phyloP scores from a whole-genome alignment of 2,888 invertebrate genomes.

The Rhimphoctona megacephalus region DNA sequence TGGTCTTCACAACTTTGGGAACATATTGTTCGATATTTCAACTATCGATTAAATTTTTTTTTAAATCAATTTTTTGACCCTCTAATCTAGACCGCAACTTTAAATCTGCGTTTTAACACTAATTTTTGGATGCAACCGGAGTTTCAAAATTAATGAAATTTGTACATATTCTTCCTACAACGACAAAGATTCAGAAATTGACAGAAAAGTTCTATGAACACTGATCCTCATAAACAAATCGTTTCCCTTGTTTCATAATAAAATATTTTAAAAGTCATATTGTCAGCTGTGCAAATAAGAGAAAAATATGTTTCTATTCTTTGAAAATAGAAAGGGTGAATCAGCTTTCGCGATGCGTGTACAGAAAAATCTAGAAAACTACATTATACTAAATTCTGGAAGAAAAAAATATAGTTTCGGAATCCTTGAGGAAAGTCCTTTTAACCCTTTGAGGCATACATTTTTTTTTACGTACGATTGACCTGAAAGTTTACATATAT shows the following conservation, averaged over 20 bases:
- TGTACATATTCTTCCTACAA: background rate
- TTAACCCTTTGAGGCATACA: no score
- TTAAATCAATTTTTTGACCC: no score
- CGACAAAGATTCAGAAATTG: background rate
- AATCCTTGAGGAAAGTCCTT: background rate
- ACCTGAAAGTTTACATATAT: no score
- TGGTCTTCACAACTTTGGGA: no score
- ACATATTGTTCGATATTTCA: no score
- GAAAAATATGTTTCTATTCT: background rate
- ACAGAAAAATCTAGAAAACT: background rate
- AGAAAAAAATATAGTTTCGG: background rate
- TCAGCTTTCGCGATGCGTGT: background rate
- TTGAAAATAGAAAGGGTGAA: background rate
- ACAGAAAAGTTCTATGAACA: no score
- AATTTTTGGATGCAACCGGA: background rate
- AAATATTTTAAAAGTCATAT: background rate
- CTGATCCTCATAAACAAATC: no score
- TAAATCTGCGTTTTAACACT: background rate
- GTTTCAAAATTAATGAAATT: background rate
- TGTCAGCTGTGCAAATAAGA: background rate
- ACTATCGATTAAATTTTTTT: no score
- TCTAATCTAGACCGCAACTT: no score
- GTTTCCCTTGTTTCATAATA: background rate
- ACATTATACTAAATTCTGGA: background rate
- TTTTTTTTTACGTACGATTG: no score